These are phyloP conservation scores for Ammodytes dubius DNA, from an alignment of 2,113 vertebrate species.

Conservation along the genomic window DNA sequence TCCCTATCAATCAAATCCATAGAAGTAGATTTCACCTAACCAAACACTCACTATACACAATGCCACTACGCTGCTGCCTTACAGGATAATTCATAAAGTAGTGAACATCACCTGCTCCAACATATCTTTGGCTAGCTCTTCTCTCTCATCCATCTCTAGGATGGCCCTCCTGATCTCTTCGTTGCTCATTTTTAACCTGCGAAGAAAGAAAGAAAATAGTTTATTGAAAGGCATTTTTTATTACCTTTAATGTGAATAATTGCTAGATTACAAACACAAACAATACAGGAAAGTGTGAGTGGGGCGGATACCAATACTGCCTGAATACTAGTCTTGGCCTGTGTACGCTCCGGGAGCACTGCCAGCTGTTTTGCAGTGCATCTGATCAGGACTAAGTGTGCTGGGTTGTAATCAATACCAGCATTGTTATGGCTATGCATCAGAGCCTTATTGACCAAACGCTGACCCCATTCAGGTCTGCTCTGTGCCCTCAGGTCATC, in stretches of 20 bases:
- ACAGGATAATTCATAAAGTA: neutral
- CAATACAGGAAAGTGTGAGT: neutral
- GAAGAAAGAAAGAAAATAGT: neutral
- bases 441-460: slow-evolving; percentile 57
- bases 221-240: neutral
- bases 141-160: slow-evolving; percentile 96
- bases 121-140: slow-evolving; percentile 98
- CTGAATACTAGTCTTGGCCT: slow-evolving; percentile 2
- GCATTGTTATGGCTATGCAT: slow-evolving; percentile 45
- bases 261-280: neutral
- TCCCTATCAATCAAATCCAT: neutral
- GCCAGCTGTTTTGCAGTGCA: slow-evolving; percentile 57
- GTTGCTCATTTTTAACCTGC: slow-evolving; percentile 95
- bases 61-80: neutral
- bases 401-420: slow-evolving; percentile 64
- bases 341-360: neutral
- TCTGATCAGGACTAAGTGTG: slow-evolving; percentile 51
- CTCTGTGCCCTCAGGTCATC: slow-evolving; percentile 52
- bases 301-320: neutral
- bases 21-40: neutral
- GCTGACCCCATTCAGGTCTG: slow-evolving; percentile 63
- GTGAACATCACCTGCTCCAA: slow-evolving; percentile 90
- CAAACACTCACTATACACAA: neutral
- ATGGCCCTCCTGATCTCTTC: slow-evolving; percentile 96
- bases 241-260: neutral